phyloP scores from a whole-genome alignment of 2,888 invertebrate species.

The Esperia sulphurella region DNA sequence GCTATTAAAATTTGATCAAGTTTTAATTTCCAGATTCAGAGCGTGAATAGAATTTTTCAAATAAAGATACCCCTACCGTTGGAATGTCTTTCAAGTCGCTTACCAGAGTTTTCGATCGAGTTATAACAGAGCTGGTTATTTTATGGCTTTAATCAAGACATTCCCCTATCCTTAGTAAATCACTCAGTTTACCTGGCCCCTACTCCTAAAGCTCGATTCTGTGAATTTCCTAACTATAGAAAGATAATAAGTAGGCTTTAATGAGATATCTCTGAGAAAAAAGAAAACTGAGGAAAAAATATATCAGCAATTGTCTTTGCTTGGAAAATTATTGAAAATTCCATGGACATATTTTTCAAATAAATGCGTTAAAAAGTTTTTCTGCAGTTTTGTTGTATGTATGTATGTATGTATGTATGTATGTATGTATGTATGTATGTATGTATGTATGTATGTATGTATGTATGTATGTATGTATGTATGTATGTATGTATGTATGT shows the following conservation, averaged over 20 bases:
- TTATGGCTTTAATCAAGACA: conserved; percentile 52
- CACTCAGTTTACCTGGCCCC: conserved; percentile 20
- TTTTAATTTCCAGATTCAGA: neutral
- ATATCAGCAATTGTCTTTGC: too few species aligned
- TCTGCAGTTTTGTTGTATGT: too few species aligned
- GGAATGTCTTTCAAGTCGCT: conserved; percentile 1
- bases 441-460: too few species aligned
- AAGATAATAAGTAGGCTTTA: too few species aligned
- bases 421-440: too few species aligned
- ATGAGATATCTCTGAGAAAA: neutral
- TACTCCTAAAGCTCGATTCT: conserved; percentile 3
- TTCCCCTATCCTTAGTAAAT: conserved; percentile 32
- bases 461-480: too few species aligned
- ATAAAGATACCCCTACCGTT: conserved; percentile 2
- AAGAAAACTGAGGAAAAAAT: too few species aligned
- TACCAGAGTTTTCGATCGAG: conserved; percentile 23
- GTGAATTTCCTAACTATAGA: neutral
- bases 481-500: too few species aligned
- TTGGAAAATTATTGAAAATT: too few species aligned
- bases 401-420: too few species aligned
- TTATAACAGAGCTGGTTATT: conserved; percentile 21
- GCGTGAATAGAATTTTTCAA: conserved; percentile 3
- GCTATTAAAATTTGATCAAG: neutral
- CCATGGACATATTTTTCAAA: too few species aligned
- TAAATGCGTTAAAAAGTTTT: too few species aligned